phyloP scores from a whole-genome alignment of 30 jellyfish, hydroid and myxozoan species.

The Aurelia aurita complex sp. Pacific region DNA sequence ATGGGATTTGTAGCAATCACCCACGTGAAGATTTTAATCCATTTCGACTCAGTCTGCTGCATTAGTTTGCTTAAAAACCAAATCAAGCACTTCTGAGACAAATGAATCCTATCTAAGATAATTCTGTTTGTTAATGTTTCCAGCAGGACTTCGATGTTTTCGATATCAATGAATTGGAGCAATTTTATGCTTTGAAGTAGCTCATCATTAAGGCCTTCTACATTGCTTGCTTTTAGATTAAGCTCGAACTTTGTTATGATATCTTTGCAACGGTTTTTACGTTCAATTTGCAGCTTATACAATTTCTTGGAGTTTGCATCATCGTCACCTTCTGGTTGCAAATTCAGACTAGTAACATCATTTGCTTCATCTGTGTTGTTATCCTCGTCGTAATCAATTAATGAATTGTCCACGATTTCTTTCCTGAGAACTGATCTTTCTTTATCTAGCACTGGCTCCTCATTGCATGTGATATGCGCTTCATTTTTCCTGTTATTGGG shows the following conservation, averaged over 20 bases:
- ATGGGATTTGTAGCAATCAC: background rate
- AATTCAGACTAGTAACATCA: too few species aligned
- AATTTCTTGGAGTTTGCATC: too few species aligned
- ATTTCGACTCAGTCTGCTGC: background rate
- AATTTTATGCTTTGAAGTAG: background rate
- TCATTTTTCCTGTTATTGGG: too few species aligned
- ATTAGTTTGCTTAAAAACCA: background rate
- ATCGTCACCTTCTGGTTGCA: too few species aligned
- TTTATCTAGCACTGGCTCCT: too few species aligned
- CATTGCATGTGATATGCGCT: too few species aligned
- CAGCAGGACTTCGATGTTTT: background rate
- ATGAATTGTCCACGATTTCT: too few species aligned
- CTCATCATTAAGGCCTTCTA: background rate
- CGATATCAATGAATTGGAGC: background rate
- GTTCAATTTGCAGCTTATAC: too few species aligned
- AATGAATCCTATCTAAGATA: background rate
- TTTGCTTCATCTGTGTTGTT: too few species aligned
- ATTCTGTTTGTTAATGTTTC: background rate
- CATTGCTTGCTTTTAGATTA: background rate
- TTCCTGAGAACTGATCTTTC: too few species aligned
- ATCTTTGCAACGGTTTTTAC: background rate
- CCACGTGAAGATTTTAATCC: conserved; percentile 9
- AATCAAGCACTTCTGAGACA: background rate
- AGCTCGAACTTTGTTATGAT: background rate
- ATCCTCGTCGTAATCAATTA: too few species aligned